phyloP scores from a whole-genome alignment of 2,888 invertebrate species.

The Melanchra persicariae region DNA sequence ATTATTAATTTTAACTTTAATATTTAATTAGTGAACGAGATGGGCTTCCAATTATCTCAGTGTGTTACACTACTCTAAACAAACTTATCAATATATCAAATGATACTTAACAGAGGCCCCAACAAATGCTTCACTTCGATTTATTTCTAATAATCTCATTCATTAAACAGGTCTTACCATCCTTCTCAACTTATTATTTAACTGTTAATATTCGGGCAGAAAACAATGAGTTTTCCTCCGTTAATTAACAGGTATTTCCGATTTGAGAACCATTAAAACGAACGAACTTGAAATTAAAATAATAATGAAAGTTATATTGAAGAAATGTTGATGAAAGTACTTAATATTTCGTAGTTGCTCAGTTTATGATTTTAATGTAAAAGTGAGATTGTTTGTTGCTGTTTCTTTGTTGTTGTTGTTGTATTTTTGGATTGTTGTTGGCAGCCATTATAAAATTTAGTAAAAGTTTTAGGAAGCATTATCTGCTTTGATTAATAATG shows the following conservation, averaged over 20 bases:
- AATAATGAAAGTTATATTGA: slow-evolving; percentile 60
- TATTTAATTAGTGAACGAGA: neutral
- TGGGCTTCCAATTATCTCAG: neutral
- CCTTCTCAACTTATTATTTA: slow-evolving; percentile 59
- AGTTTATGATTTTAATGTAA: slow-evolving; percentile 52
- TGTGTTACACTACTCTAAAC: neutral
- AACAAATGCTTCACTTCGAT: slow-evolving; percentile 38
- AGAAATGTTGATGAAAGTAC: slow-evolving; percentile 46
- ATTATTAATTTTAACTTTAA: too few relatives aligned
- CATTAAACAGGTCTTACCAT: slow-evolving; percentile 43
- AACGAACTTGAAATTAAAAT: slow-evolving; percentile 61
- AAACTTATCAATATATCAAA: slow-evolving; percentile 14
- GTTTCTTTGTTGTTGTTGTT: slow-evolving; percentile 33
- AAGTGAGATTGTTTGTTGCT: slow-evolving; percentile 44
- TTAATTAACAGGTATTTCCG: slow-evolving; percentile 69
- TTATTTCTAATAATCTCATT: slow-evolving; percentile 58
- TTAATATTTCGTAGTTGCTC: slow-evolving; percentile 36
- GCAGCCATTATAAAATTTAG: neutral
- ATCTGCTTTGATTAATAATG: neutral
- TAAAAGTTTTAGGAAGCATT: neutral
- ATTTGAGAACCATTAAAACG: slow-evolving; percentile 59
- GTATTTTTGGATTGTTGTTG: slow-evolving; percentile 4
- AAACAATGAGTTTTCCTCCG: slow-evolving; percentile 56
- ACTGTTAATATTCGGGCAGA: slow-evolving; percentile 56
- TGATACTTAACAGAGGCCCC: neutral